Conservation (phyloP, 2,113 vertebrate genomes). For the Taurulus bubalis region DNA sequence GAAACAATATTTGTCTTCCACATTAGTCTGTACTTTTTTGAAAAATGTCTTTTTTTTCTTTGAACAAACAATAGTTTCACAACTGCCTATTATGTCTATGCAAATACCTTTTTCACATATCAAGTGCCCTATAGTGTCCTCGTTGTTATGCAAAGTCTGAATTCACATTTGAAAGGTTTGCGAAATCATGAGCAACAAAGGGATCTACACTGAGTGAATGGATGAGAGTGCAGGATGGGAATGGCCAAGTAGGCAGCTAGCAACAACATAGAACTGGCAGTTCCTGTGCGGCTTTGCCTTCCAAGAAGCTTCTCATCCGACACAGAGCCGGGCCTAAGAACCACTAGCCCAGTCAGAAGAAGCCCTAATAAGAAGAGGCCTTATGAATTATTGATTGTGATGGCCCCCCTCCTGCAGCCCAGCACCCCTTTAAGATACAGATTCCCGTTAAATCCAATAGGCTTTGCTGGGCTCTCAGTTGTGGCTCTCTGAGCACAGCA, state of each 20-base stretch:
- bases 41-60: conserved; percentile 7
- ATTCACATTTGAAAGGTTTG: conserved; percentile 62
- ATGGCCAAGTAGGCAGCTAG: conserved; percentile 52
- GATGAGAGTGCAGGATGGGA: conserved; percentile 46
- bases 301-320: conserved; percentile 78
- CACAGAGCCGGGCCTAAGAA: conserved; percentile 75
- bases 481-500: conserved; percentile 77
- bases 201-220: conserved; percentile 40
- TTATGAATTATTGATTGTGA: conserved; percentile 86
- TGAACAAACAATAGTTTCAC: conserved; percentile 22
- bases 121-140: conserved; percentile 42
- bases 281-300: conserved; percentile 70
- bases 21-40: conserved; percentile 15
- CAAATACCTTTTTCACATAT: conserved; percentile 63
- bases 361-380: conserved; percentile 83
- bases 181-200: conserved; percentile 75
- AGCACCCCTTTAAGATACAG: conserved; percentile 77
- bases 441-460: conserved; percentile 81
- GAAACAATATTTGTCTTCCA: not conserved
- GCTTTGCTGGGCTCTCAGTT: conserved; percentile 76
- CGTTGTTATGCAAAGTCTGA: conserved; percentile 70
- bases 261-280: conserved; percentile 52
- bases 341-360: conserved; percentile 74
- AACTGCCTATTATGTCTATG: conserved; percentile 40
- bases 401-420: conserved; percentile 33